phyloP scores from a whole-genome alignment of 35 echinoderm and acorn worm genomes.

The Ophiothrix spiculata region DNA sequence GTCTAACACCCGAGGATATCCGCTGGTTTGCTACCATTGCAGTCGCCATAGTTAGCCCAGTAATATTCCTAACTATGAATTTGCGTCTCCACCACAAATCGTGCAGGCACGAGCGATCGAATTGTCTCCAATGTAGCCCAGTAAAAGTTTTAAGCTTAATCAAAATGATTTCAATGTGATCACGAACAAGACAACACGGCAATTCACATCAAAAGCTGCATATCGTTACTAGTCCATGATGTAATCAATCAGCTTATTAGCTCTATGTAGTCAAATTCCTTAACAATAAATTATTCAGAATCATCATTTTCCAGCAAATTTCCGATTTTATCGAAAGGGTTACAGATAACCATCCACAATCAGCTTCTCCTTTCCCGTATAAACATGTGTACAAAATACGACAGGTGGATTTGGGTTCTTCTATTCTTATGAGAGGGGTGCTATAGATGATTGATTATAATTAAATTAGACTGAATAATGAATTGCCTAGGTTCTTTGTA shows the following conservation, averaged over 20 bases:
- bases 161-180: too few relatives aligned
- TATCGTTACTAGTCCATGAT: too few relatives aligned
- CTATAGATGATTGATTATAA: not conserved
- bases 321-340: not conserved
- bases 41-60: slow-evolving; percentile 49
- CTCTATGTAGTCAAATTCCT: not conserved
- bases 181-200: too few relatives aligned
- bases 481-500: not conserved
- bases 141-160: not conserved
- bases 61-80: not conserved
- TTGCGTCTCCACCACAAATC: not conserved
- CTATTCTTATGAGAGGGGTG: not conserved
- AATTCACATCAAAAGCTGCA: too few relatives aligned
- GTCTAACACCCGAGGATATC: slow-evolving; percentile 42
- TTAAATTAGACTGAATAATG: not conserved
- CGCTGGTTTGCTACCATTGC: slow-evolving; percentile 42
- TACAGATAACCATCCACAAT: too few relatives aligned
- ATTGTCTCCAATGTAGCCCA: not conserved
- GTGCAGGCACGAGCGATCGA: not conserved
- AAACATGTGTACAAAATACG: not conserved
- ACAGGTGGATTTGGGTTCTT: slow-evolving; percentile 5
- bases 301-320: not conserved
- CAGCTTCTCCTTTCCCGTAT: not conserved
- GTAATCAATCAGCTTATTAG: not conserved
- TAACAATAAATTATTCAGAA: not conserved